Conservation (phyloP, 2,888 invertebrate genomes). For the Seira ritae region DNA sequence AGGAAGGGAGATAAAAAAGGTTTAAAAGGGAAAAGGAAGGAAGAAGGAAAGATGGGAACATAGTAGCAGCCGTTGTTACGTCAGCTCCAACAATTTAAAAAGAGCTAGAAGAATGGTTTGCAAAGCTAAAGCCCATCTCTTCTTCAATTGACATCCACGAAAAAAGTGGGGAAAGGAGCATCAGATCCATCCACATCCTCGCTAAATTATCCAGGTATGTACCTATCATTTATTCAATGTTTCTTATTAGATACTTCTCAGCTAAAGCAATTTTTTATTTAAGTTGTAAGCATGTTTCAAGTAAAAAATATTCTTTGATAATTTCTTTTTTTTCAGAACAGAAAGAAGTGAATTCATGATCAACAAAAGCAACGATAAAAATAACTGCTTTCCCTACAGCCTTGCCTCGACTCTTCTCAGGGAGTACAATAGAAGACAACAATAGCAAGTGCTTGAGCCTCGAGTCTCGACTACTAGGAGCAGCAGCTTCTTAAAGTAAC, state of each 20-base stretch:
- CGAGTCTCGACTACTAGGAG: background rate
- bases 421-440: background rate
- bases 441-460: background rate
- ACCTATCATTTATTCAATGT: background rate
- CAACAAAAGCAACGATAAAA: background rate
- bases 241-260: background rate
- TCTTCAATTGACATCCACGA: background rate
- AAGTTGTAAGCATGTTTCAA: too few relatives aligned
- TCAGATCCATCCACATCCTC: too few relatives aligned
- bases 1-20: conserved; percentile 37
- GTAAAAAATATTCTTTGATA: too few relatives aligned
- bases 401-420: too few relatives aligned
- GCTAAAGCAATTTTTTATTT: background rate
- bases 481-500: background rate
- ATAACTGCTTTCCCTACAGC: background rate
- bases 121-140: conserved; percentile 8
- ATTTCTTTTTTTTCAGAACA: background rate
- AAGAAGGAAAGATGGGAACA: conserved; percentile 69
- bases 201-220: background rate
- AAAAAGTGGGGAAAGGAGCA: background rate
- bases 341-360: conserved; percentile 2
- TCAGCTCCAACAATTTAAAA: conserved; percentile 52
- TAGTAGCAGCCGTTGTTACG: conserved; percentile 72
- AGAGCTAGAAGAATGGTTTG: background rate
- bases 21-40: conserved; percentile 63